phyloP scores from a whole-genome alignment of 2,888 invertebrate species.

The Volucella inanis region DNA sequence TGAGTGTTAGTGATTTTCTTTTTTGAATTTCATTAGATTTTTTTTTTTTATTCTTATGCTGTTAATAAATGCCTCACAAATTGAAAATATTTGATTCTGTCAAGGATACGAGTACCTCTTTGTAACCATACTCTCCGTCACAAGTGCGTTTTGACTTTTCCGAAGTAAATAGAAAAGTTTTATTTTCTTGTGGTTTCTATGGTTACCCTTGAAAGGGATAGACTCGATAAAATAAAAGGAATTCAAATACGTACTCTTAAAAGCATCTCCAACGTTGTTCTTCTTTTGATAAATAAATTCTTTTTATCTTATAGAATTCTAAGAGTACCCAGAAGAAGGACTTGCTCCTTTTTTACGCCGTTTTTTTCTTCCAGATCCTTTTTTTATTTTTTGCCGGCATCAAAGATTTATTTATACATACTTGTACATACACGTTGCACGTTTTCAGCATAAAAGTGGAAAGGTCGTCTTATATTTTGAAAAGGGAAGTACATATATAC shows the following conservation, averaged over 20 bases:
- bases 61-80: constrained; percentile 19
- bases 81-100: neutral
- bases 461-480: constrained; percentile 64
- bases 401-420: constrained; percentile 62
- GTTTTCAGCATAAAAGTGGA: constrained; percentile 42
- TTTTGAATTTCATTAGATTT: constrained; percentile 24
- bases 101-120: constrained; percentile 41
- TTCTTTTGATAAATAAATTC: constrained; percentile 1
- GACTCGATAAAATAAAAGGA: no score
- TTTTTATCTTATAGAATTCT: constrained; percentile 35
- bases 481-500: constrained; percentile 30
- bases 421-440: neutral
- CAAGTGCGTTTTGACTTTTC: constrained; percentile 6
- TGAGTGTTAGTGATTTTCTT: constrained; percentile 40
- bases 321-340: constrained; percentile 33
- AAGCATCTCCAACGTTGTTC: neutral
- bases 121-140: neutral
- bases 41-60: neutral
- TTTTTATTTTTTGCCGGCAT: constrained; percentile 52
- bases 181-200: constrained; percentile 42
- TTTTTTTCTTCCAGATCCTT: neutral
- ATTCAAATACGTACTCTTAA: neutral
- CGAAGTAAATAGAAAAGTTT: constrained; percentile 12
- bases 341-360: constrained; percentile 29
- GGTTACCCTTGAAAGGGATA: constrained; percentile 46